Evolutionary conservation across 1,140 invertebrate species (phyloP).

Genomic region (Dufourea novaeangliae): DNA sequence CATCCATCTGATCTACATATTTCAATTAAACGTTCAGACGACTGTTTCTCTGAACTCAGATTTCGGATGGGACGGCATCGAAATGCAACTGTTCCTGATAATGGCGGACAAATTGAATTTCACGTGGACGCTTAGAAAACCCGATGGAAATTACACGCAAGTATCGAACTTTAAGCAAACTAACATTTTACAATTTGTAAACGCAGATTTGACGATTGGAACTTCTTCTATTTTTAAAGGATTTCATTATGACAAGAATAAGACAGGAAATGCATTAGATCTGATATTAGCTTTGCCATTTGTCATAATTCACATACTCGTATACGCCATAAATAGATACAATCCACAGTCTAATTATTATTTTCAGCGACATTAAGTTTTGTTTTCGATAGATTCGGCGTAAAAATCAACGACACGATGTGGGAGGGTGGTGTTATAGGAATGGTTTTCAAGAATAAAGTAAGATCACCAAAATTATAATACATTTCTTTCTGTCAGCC

Average conservation of each 20-base stretch:
- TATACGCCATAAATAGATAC: too few relatives aligned
- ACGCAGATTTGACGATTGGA: too few relatives aligned
- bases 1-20: background rate
- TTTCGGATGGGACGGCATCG: conserved; percentile 69
- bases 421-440: conserved; percentile 72
- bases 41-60: conserved; percentile 25
- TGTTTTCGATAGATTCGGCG: conserved; percentile 62
- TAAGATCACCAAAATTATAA: background rate
- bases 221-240: too few relatives aligned
- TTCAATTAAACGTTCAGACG: background rate
- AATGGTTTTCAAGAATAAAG: conserved; percentile 36
- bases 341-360: too few relatives aligned
- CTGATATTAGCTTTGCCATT: too few relatives aligned
- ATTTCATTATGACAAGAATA: too few relatives aligned
- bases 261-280: too few relatives aligned
- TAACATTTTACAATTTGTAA: too few relatives aligned
- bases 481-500: background rate
- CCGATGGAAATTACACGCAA: conserved; percentile 57
- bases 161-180: too few relatives aligned
- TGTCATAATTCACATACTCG: too few relatives aligned
- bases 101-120: conserved; percentile 72
- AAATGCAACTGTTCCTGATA: conserved; percentile 65
- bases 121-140: conserved; percentile 67
- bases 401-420: conserved; percentile 54
- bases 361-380: background rate